Evolutionary conservation across 2,888 invertebrate genomes (phyloP), one percentile per base, ranked within the genome.

Genomic region (Drosophila fungiperda): DNA sequence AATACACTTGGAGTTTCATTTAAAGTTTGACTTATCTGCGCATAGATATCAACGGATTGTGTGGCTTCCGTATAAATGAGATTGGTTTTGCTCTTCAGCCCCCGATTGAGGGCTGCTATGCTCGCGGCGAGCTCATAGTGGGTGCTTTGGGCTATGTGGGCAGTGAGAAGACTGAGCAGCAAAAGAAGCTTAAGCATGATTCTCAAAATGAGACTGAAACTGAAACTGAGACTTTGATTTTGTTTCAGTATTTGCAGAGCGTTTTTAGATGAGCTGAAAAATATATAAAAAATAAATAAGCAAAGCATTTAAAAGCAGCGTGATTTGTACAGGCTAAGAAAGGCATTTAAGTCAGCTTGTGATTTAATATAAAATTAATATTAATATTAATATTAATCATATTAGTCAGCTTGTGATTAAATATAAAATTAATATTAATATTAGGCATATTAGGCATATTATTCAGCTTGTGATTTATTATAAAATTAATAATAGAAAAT

Each of bases 1-100:
- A 82, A 15, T 11, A 85, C 11, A 6, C 66, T 69, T 1, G 85
- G 85, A 20, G 36, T 55, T n/a, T 78, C n/a, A 17, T 12, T 50
- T 1, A 82, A 6, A 2, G 26, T 23, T 11, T 35, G 33, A 45
- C 33, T 59, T 3, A 80, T 38, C 12, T 59, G 20, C 2, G n/a
- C 54, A 55, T 53, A 49, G 12, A 61, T 8, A 8, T 74, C 60
- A 4, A 26, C 3, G 7, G 42, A 7, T 48, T 77, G 36, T 1
- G 4, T 17, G 1, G 23, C 9, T 5, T 72, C 53, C 2, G 48
- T 49, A 26, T 63, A 85, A 4, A 82, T 65, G 1, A 82, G 48
- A 23, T 76, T 85, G 12, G 70, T 82, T 23, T 26, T 53, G 26
- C 67, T 69, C 0, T 20, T 15, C 8, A 85, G 61, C 0, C 80